A percentile compares a stretch with the other conserved stretches of the same genome.
Conservation (phyloP, 2,888 invertebrate genomes). For the Achlya flavicornis region DNA sequence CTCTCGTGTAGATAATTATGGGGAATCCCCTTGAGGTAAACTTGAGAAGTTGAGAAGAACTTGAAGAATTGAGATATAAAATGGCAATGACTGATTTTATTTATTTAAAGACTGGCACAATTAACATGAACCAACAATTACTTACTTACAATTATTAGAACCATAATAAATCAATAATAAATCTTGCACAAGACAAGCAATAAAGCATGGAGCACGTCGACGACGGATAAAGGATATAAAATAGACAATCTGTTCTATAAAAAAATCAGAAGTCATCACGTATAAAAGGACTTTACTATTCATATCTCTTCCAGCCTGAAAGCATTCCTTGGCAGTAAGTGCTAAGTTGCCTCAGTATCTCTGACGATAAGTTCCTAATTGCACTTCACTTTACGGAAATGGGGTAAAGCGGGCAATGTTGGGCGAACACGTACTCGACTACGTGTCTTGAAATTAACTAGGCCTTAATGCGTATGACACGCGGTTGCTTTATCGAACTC, state of each 20-base stretch:
- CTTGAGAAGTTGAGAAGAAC: slow-evolving; percentile 22
- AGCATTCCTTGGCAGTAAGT: slow-evolving; percentile 38
- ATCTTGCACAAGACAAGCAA: no score
- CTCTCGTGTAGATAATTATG: slow-evolving; percentile 32
- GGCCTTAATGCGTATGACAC: slow-evolving; percentile 49
- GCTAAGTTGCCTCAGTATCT: slow-evolving; percentile 57
- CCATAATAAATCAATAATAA: no score
- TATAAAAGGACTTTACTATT: neutral
- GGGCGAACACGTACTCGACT: slow-evolving; percentile 56
- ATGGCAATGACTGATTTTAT: slow-evolving; percentile 20
- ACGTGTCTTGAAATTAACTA: slow-evolving; percentile 70
- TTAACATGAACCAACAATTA: no score
- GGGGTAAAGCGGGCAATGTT: slow-evolving; percentile 60
- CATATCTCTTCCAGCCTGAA: slow-evolving; percentile 28
- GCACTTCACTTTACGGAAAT: slow-evolving; percentile 70
- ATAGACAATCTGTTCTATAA: no score
- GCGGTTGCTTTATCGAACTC: slow-evolving; percentile 47
- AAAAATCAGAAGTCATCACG: neutral
- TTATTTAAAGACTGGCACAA: neutral
- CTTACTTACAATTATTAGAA: no score
- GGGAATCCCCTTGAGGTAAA: slow-evolving; percentile 36
- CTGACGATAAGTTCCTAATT: slow-evolving; percentile 74
- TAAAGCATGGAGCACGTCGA: no score
- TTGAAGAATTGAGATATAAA: no score
- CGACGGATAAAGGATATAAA: no score